phyloP scores from a whole-genome alignment of 2,797 vertebrate species.

The Hapalemur alaotrensis region DNA sequence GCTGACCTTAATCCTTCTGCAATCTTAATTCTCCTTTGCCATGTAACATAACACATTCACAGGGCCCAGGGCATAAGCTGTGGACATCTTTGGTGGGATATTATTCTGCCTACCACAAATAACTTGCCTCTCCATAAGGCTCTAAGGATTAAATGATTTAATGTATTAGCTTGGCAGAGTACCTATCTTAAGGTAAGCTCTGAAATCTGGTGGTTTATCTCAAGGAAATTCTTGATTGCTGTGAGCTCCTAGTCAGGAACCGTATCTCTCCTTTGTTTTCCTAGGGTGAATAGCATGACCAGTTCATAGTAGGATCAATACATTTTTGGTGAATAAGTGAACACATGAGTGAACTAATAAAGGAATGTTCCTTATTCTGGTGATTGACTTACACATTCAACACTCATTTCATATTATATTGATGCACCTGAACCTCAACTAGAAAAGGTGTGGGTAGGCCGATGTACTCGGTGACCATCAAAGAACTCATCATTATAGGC shows the following conservation, averaged over 20 bases:
- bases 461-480: background rate
- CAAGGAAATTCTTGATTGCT: background rate
- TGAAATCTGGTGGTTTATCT: background rate
- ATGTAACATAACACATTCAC: background rate
- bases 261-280: background rate
- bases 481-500: background rate
- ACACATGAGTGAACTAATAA: background rate
- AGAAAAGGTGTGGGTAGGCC: background rate
- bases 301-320: background rate
- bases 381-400: background rate
- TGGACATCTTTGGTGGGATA: background rate
- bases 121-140: background rate
- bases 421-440: background rate
- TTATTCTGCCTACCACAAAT: background rate
- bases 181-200: background rate
- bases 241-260: background rate
- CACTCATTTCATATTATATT: background rate
- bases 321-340: background rate
- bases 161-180: background rate
- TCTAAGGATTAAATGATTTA: background rate
- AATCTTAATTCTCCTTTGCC: background rate
- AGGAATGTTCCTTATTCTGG: background rate
- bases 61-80: background rate
- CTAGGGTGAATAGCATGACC: background rate
- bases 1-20: background rate